phyloP scores from a whole-genome alignment of 2,797 vertebrate genomes.

The Xenentodon cancila region DNA sequence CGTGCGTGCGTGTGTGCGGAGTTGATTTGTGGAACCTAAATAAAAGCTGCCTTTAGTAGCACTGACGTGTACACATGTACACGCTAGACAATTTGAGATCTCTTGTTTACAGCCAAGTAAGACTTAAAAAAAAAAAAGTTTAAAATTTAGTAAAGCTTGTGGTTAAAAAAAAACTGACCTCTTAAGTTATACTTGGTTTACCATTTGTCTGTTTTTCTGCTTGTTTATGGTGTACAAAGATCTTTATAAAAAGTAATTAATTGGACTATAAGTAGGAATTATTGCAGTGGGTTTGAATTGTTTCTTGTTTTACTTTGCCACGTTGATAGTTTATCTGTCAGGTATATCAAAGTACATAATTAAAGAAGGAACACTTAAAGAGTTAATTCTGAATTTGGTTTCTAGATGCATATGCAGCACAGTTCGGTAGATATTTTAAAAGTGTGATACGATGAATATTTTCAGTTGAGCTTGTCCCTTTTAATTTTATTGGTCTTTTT shows the following conservation, averaged over 20 bases:
- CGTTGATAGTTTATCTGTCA: slow-evolving; percentile 3
- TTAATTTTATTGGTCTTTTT: slow-evolving; percentile 26
- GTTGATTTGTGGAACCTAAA: neutral
- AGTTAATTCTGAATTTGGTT: neutral
- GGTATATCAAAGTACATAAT: slow-evolving; percentile 43
- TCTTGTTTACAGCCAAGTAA: neutral
- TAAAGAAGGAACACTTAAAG: slow-evolving; percentile 16
- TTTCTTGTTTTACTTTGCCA: no score
- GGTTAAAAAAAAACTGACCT: no score
- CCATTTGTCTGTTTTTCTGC: slow-evolving; percentile 28
- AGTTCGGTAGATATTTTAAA: no score
- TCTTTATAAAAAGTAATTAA: no score
- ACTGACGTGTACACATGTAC: neutral
- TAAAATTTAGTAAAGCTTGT: neutral
- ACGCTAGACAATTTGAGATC: no score
- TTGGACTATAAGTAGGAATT: no score
- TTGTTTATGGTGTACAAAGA: no score
- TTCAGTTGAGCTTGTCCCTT: slow-evolving; percentile 27
- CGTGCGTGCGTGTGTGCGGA: no score
- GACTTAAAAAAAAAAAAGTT: neutral
- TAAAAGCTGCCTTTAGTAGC: neutral
- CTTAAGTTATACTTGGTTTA: slow-evolving; percentile 14
- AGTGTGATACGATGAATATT: no score
- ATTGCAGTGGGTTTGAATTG: no score
- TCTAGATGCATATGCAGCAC: no score